A percentile compares a stretch with the other conserved stretches of the same genome.
Evolutionary conservation across 2,888 invertebrate species (phyloP).

Genomic region (Bedellia somnulentella): DNA sequence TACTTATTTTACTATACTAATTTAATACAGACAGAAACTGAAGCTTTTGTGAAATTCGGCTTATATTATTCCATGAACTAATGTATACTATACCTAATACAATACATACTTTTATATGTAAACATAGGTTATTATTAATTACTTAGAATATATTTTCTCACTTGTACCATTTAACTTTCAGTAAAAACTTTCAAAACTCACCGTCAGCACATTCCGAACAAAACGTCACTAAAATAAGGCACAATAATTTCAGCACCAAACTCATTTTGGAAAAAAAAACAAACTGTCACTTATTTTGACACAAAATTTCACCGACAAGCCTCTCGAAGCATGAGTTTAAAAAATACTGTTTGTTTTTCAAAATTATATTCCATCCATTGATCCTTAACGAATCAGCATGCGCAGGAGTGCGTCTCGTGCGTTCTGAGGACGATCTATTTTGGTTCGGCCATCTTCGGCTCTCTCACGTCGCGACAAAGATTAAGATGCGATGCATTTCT

Average conservation of each 20-base stretch:
- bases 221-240: not conserved
- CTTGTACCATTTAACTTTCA: no score
- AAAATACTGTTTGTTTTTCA: constrained; percentile 1
- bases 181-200: constrained; percentile 16
- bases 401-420: constrained; percentile 37
- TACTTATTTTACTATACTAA: no score
- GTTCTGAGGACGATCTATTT: constrained; percentile 40
- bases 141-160: no score
- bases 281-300: not conserved
- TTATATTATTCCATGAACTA: no score
- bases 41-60: no score
- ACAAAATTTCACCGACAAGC: constrained; percentile 1
- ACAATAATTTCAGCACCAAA: constrained; percentile 1
- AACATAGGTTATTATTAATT: no score
- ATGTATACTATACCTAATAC: no score
- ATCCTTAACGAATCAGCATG: constrained; percentile 23
- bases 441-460: constrained; percentile 25
- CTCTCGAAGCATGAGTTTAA: constrained; percentile 1
- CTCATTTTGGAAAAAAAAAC: not conserved
- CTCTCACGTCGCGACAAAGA: constrained; percentile 38
- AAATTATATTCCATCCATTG: constrained; percentile 22
- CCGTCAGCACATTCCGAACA: constrained; percentile 11
- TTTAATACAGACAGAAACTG: no score
- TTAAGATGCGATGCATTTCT: no score
- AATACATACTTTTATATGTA: no score